Base-by-base conservation (phyloP, 2,888 invertebrate species). In the Acanthopleura granulata region DNA sequence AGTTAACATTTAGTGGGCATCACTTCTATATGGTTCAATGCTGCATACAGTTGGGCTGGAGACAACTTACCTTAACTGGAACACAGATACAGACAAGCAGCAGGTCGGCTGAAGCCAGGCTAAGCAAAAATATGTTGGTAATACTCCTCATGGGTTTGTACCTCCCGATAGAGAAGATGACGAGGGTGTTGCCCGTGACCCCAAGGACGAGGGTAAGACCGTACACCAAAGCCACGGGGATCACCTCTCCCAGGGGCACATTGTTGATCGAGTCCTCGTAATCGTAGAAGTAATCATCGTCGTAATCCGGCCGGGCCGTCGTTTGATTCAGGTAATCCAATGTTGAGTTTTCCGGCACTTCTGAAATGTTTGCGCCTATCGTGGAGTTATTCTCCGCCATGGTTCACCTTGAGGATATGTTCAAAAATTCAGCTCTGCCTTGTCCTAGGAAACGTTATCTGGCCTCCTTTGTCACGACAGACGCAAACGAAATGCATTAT, bases 41-140 rank as follows among this genome's bases (percentile, higher is more conserved):
- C 3, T 40, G 40, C 40, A 40, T 40, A 40, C 3, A 57, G 12
- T 1, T n/a, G 57, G 6, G 12, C 18, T 18, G 12, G 22, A 66
- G 6, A 66, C 1, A 14, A 75, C 91, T 91, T 90, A 94, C 94
- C 93, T 94, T 94, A 18, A 94, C 93, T 14, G 94, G 94, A 77
- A 94, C 93, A 89, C 94, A 94, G 85, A 94, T 92, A 76, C 93
- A 90, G 76, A 94, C 93, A 70, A 94, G 92, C 49, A 94, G 91
- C 1, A 94, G 91, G 89, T 94, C 94, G 14, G 94, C 94, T 0
- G 93, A 93, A 12, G 94, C 94, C 76, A 94, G 90, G 82, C 94
- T 94, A 27, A 94, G 93, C 62, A 94, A 91, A 85, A 94, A 94
- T 72, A 94, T 92, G 86, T 94, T 94, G 30, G 94, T 94, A 66